Base-by-base conservation (phyloP, 2,888 invertebrate genomes). In the Caradrina clavipalpis region DNA sequence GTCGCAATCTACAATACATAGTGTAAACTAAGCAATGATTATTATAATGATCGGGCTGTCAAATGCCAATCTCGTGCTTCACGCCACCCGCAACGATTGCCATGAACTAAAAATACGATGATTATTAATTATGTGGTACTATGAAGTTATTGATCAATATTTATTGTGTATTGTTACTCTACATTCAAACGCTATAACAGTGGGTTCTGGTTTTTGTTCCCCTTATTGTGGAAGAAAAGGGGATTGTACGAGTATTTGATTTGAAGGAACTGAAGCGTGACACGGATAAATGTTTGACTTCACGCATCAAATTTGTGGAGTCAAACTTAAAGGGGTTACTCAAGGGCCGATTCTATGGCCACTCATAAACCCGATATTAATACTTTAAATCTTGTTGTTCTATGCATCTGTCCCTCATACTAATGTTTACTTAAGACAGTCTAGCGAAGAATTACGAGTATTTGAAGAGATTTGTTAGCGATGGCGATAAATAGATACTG, bases 41-140 rank as follows among this genome's bases (percentile, higher is more conserved):
- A 81, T 62, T 45, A 70, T 69, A 71, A 78, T 72, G 42, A 49
- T 56, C 19, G 59, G 57, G 51, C 47, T 35, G 21, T 45, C 54
- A 39, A 72, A 76, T 76, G 70, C 42, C 65, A 61, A 51, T 77
- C 64, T 82, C 85, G 83, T 86, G 86, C 75, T 76, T 84, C 87
- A 87, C 82, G 87, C 86, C 58, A 85, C 62, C 61, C 60, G 31
- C 64, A 57, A 61, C 60, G n/a, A 66, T 74, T 72, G 60, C 84
- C 86, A 79, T 86, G 85, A 84, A 84, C 85, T 83, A 78, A 86
- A 73, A 84, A 81, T 79, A 76, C 60, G 58, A 47, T 74, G 72
- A 74, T 78, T 55, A 57, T 56, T 55, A 54, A 60, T 21, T 45
- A 21, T 51, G 26, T 42, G 19, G 7, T 39, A 59, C 39, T 42